phyloP scores from a whole-genome alignment of 2,888 invertebrate species.

The Sinhomidia bicolor region DNA sequence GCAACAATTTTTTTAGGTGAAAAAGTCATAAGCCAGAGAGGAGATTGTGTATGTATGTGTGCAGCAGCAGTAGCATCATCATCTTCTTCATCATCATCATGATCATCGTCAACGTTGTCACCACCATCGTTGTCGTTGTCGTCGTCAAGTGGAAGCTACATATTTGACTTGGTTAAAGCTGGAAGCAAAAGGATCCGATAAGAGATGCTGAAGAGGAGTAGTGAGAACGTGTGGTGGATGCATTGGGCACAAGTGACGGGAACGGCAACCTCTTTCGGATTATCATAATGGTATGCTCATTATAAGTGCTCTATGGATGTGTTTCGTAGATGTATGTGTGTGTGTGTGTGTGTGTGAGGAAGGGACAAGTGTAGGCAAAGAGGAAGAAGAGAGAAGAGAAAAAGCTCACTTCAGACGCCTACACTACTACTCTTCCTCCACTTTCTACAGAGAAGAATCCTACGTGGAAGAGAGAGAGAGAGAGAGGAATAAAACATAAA shows the following conservation, averaged over 20 bases:
- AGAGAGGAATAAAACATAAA: too few relatives aligned
- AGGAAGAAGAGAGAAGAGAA: too few relatives aligned
- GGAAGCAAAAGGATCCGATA: constrained; percentile 60
- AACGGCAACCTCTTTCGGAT: constrained; percentile 72
- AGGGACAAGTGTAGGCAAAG: constrained; percentile 68
- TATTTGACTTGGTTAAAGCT: constrained; percentile 64
- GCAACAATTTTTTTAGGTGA: constrained; percentile 25
- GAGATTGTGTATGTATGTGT: neutral
- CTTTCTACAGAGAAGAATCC: neutral
- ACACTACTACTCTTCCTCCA: neutral
- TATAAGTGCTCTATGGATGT: constrained; percentile 64
- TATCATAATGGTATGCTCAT: constrained; percentile 76
- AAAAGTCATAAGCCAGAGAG: constrained; percentile 37
- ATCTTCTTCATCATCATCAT: constrained; percentile 8
- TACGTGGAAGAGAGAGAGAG: neutral
- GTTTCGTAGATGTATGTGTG: neutral
- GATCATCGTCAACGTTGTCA: neutral
- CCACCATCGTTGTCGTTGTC: neutral
- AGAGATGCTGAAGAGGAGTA: constrained; percentile 17
- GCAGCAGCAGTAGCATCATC: too few relatives aligned
- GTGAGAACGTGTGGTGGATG: constrained; percentile 10
- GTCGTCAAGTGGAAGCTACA: constrained; percentile 40
- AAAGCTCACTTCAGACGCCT: constrained; percentile 16
- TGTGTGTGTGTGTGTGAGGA: constrained; percentile 22
- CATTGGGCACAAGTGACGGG: constrained; percentile 59